Evolutionary conservation across 2,113 vertebrate species (phyloP).

Genomic region (Meles meles): DNA sequence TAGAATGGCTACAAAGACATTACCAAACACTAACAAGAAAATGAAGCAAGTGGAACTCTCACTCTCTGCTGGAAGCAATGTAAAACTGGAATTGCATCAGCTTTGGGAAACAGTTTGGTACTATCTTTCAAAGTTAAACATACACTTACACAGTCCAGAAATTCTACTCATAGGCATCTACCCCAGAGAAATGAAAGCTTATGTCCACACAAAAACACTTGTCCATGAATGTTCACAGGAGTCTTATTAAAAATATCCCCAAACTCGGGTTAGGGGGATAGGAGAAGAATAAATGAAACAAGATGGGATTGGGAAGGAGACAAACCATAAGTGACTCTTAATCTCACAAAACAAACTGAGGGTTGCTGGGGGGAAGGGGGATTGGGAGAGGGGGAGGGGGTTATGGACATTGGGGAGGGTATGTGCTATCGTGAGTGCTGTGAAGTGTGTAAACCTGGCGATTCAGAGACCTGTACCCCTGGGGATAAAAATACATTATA

Average conservation of each 20-base stretch:
- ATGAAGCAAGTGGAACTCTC: neutral
- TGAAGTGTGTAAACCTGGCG: too few species aligned
- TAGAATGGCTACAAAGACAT: neutral
- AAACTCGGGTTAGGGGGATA: too few species aligned
- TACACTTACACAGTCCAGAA: neutral
- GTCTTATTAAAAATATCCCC: neutral
- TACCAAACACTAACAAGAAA: neutral
- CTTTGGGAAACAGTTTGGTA: neutral
- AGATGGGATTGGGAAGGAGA: too few species aligned
- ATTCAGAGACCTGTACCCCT: too few species aligned
- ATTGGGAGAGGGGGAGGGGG: too few species aligned
- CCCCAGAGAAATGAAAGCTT: neutral
- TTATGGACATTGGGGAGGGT: too few species aligned
- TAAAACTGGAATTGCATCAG: neutral
- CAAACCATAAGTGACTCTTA: too few species aligned
- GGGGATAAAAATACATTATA: too few species aligned
- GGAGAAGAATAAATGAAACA: too few species aligned
- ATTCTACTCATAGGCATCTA: neutral
- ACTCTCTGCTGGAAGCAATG: neutral
- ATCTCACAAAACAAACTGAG: too few species aligned
- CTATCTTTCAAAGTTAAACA: neutral
- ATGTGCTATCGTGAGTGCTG: too few species aligned
- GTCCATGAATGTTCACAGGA: neutral
- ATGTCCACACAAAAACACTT: neutral
- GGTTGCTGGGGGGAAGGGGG: too few species aligned